Conservation (phyloP, 1,140 invertebrate genomes). For the Drosophila sulfurigaster region DNA sequence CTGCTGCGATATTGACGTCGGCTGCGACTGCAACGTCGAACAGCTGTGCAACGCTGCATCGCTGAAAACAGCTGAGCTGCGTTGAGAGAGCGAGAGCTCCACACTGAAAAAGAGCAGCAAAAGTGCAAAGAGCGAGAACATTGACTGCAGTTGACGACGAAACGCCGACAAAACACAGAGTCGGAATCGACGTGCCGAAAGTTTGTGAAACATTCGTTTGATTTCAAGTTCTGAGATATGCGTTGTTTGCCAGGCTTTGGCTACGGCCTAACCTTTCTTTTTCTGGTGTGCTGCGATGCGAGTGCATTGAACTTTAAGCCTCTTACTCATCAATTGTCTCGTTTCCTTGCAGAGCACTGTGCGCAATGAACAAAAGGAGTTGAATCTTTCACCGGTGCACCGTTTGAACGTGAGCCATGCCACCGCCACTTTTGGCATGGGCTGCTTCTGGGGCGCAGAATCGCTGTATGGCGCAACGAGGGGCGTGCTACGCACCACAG, state of each 20-base stretch:
- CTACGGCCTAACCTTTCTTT: slow-evolving; percentile 69
- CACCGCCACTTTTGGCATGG: slow-evolving; percentile 96
- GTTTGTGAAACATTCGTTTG: slow-evolving; percentile 13
- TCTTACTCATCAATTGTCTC: slow-evolving; percentile 42
- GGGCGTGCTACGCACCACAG: slow-evolving; percentile 95
- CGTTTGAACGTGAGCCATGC: slow-evolving; percentile 64
- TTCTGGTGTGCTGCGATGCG: slow-evolving; percentile 56
- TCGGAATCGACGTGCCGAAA: slow-evolving; percentile 9
- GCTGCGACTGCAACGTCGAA: slow-evolving; percentile 1
- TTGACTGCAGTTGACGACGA: slow-evolving; percentile 26
- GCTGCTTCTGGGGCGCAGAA: slow-evolving; percentile 98
- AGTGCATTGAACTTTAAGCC: slow-evolving; percentile 22
- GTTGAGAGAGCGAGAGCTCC: neutral
- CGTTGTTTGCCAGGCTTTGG: slow-evolving; percentile 67
- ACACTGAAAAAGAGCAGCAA: slow-evolving; percentile 4
- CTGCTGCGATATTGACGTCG: slow-evolving; percentile 4
- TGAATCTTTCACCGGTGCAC: slow-evolving; percentile 72
- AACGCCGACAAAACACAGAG: slow-evolving; percentile 17
- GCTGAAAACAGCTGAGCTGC: slow-evolving; percentile 31
- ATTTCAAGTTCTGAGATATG: slow-evolving; percentile 45
- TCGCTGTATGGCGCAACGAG: slow-evolving; percentile 93
- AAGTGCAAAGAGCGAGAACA: slow-evolving; percentile 23
- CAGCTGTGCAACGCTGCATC: slow-evolving; percentile 1
- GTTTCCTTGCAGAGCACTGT: slow-evolving; percentile 69
- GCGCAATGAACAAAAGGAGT: slow-evolving; percentile 80